Base-by-base conservation (phyloP, 2,797 vertebrate genomes). In the Otolemur crassicaudatus region DNA sequence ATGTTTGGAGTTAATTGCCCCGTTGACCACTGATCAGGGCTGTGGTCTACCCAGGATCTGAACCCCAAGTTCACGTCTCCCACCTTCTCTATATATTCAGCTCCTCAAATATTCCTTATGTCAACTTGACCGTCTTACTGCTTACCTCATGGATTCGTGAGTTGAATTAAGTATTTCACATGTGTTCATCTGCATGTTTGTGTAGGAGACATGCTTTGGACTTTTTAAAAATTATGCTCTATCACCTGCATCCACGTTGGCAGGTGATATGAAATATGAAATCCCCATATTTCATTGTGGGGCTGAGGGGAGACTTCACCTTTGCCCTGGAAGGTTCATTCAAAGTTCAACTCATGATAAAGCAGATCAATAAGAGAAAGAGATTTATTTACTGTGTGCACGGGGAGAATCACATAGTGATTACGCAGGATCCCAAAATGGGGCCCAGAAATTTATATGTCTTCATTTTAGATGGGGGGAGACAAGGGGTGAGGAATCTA, bases 31-130 rank as follows among this genome's bases (percentile, higher is more conserved):
- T 67, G 17, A 67, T 67, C 31, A 67, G 31, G 14, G 31, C 31
- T n/a, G 16, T 17, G 8, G 13, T 31, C 29, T 10, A 7, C 22
- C 40, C 40, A 49, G 34, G 22, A 17, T 13, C 56, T 65, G 61
- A 70, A 12, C 22, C 3, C 49, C 53, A 83, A 2, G 16, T 7
- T 13, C 9, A 11, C 25, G 7, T 3, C 37, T 2, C 27, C 4
- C 7, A 9, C 5, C 11, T 19, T 46, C 61, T 49, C 0, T 2
- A 22, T 25, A 20, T 2, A 67, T 7, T 5, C 46, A 37, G 20
- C 5, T 73, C 56, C 34, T 37, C 31, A 34, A 65, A 56, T 27
- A 10, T 29, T 49, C 46, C 77, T 34, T 63, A 31, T n/a, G 14
- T 46, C 25, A 46, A 23, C 10, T 9, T 19, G 20, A n/a, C 27